A percentile compares a stretch with the other conserved stretches of the same genome.
These are phyloP conservation scores for Solenopsis invicta DNA, from an alignment of 1,140 invertebrate genomes.

Conservation along the genomic window DNA sequence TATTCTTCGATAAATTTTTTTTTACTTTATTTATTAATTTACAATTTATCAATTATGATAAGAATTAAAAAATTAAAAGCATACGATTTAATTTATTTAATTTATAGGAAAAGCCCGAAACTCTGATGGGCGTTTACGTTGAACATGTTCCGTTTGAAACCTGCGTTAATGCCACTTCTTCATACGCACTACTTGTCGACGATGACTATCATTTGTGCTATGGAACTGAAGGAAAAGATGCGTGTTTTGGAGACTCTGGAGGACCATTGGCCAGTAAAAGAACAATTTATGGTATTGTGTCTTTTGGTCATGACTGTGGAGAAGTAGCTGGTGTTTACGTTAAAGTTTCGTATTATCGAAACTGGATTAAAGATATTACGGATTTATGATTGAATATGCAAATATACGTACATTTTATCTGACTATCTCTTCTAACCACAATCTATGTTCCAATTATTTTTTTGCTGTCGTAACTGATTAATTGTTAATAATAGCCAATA, in stretches of 20 bases:
- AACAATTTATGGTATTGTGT: slow-evolving; percentile 77
- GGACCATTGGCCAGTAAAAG: slow-evolving; percentile 69
- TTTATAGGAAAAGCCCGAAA: slow-evolving; percentile 8
- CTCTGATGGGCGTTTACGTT: slow-evolving; percentile 63
- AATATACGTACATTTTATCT: not conserved
- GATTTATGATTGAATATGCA: slow-evolving; percentile 29
- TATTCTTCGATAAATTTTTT: not conserved
- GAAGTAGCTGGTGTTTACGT: slow-evolving; percentile 70
- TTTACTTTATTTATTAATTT: not conserved
- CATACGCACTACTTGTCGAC: slow-evolving; percentile 59
- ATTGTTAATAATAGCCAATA: not conserved
- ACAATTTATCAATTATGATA: not conserved
- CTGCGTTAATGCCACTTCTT: slow-evolving; percentile 35
- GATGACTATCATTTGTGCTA: slow-evolving; percentile 74
- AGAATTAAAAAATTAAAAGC: not conserved
- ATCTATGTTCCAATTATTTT: not conserved
- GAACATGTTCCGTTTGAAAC: slow-evolving; percentile 43
- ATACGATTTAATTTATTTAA: slow-evolving; percentile 3
- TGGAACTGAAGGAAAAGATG: slow-evolving; percentile 67
- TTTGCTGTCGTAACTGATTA: not conserved
- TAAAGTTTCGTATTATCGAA: slow-evolving; percentile 67
- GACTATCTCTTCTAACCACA: not conserved
- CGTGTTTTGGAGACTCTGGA: slow-evolving; percentile 78
- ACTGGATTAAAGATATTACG: slow-evolving; percentile 72
- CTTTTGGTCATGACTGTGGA: slow-evolving; percentile 73